Base-by-base conservation (phyloP, 2,797 vertebrate species). In the Macropodus opercularis region DNA sequence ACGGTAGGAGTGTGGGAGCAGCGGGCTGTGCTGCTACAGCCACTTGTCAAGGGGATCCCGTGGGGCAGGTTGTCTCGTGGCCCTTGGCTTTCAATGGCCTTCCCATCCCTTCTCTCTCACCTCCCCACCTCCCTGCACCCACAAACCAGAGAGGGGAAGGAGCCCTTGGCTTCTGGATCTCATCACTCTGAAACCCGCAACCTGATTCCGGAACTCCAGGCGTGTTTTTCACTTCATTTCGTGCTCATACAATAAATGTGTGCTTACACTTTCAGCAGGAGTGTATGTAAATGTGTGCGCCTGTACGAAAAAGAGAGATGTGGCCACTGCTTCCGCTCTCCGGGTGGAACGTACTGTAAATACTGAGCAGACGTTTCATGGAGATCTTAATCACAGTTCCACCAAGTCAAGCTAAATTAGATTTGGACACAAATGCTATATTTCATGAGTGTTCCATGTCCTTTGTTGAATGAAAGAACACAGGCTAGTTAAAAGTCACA, bases 101-200 rank as follows among this genome's bases (percentile, higher is more conserved):
- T n/a, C 64, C 62, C 75, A 73, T 39, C 75, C 68, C 62, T 75
- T 69, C 60, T 53, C 59, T 71, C 56, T 68, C 72, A 53, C 61
- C 44, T 67, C 49, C 55, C 51, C 57, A 42, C 61, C 46, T 48
- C 58, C 36, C 58, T 57, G 58, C 64, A 67, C 63, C 35, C n/a
- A 9, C 52, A 31, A 58, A 71, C 81, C 72, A 68, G 66, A 68
- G 66, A 15, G 71, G 75, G 80, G 74, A 85, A 89, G 86, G 76
- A 63, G 64, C 74, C 54, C 32, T 59, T 47, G 77, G 85, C 86
- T 90, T 91, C 90, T 92, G 90, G 88, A 87, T 90, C 89, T 90
- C 72, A 83, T 92, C 90, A 91, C 81, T 83, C 80, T 57, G 69
- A 79, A 87, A 86, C 74, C 72, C 69, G 60, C 86, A 90, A 88